Evolutionary conservation across 2,888 invertebrate species (phyloP), one percentile per base, ranked within the genome.

Genomic region (Oscheius sp.): DNA sequence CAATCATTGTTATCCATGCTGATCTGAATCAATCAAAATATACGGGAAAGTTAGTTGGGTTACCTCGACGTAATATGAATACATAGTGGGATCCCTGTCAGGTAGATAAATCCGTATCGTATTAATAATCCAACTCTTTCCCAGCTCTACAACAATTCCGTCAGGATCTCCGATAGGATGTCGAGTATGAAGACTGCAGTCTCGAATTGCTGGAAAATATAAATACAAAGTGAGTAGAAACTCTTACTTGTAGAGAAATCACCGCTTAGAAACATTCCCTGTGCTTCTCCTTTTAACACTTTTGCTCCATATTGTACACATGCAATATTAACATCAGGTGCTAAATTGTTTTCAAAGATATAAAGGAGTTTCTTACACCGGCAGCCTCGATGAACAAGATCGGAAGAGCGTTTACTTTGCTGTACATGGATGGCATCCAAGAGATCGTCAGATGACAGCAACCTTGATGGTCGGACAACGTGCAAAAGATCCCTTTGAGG

Each of bases 321-420:
- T 35, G 96, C 96, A 64, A 98, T 93, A 91, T 99, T 98, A 89
- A 95, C 94, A 86, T 96, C 95, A 0, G 94, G 92, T 87, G 94
- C 93, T 94, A 25, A 55, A 25, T 23, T 23, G 13, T 55, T 25
- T 25, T 23, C 2, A 23, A 23, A 6, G 16, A 13, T 3, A 23
- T 6, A 23, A 18, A 25, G 3, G 21, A 5, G n/a, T n/a, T 12
- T 2, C 52, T 23, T 29, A 66, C 66, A 52, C 21, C n/a, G 16
- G 35, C 49, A 49, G 7, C 66, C 92, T 58, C 95, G 93, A 0
- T 95, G 94, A 49, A 98, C 92, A 35, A 98, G 96, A n/a, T 64
- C 52, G 1, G 41, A 61, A 61, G 61, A 21, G 35, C 25, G 35
- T 23, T 61, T 61, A 21, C 5, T 61, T 9, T 61, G 61, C n/a